Evolutionary conservation across 2,113 vertebrate species (phyloP), one percentile per base, ranked within the genome.

Genomic region (Lepus timidus): DNA sequence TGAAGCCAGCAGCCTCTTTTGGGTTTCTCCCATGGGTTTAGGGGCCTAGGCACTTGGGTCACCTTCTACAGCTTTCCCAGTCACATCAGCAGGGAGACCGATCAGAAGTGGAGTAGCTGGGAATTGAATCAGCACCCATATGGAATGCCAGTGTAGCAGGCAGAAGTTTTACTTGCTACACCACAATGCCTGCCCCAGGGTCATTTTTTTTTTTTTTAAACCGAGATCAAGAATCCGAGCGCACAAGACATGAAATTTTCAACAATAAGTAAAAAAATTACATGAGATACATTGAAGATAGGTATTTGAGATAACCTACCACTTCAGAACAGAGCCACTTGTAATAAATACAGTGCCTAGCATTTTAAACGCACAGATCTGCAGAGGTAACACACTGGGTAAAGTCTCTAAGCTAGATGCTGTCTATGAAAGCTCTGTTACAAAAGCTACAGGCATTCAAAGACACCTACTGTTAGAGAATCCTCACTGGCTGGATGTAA

Each of bases 401-500:
- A 80, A 68, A 49, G 67, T 84, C 51, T 93, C 61, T 94, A 86
- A 91, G 65, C 51, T 83, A 73, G 61, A 85, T 71, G 74, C 79
- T 75, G 68, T 80, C 58, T 84, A 81, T 64, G 75, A 20, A 89
- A 93, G 49, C 86, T 75, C 44, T 96, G 61, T 94, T 87, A 92
- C 44, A 92, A 91, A 92, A 92, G 76, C 64, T 51, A 74, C n/a
- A 78, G 85, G 76, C 75, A 20, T 75, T 95, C 93, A 96, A 95
- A 97, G 96, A 93, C 44, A 91, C 61, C 78, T 94, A 95, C 88
- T 96, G 91, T 96, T 93, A 85, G 64, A 88, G 79, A 92, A 91
- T 55, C 79, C 89, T 93, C 36, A 71, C 92, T 86, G 73, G 87
- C 86, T 95, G 83, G 44, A 75, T 91, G 33, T 67, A 61, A 87